A percentile compares a stretch with the other conserved stretches of the same genome.
Evolutionary conservation across 2,797 vertebrate genomes (phyloP).

Genomic region (Pseudochirops corinnae): DNA sequence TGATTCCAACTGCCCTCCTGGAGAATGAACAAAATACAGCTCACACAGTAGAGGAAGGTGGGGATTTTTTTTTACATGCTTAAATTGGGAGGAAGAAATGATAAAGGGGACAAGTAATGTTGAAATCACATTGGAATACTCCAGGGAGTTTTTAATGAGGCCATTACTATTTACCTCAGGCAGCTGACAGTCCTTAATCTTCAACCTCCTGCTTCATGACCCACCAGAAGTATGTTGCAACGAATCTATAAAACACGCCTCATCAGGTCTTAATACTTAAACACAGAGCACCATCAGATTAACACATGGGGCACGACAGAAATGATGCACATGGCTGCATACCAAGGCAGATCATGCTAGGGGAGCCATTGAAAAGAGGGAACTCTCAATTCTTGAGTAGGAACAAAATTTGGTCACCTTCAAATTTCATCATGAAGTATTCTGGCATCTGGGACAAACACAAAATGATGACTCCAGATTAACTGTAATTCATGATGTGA

Average conservation of each 20-base stretch:
- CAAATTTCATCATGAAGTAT: neutral
- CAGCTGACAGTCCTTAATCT: conserved; percentile 72
- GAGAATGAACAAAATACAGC: neutral
- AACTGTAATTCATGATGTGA: neutral
- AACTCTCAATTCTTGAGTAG: neutral
- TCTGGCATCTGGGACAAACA: neutral
- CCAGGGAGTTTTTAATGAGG: conserved; percentile 69
- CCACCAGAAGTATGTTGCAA: conserved; percentile 68
- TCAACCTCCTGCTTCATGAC: conserved; percentile 71
- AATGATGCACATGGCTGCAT: conserved; percentile 50
- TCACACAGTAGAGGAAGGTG: neutral
- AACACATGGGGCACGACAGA: conserved; percentile 48
- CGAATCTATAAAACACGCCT: conserved; percentile 73
- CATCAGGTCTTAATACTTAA: conserved; percentile 63
- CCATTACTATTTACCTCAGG: conserved; percentile 72
- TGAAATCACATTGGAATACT: conserved; percentile 67
- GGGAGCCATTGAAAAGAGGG: neutral
- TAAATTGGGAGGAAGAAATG: neutral
- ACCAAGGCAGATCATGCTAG: neutral
- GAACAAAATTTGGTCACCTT: neutral
- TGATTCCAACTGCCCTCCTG: neutral
- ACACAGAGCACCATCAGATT: conserved; percentile 55
- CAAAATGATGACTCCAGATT: neutral
- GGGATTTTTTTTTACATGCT: neutral
- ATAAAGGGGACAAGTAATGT: conserved; percentile 46